Evolutionary conservation across 2,888 invertebrate genomes (phyloP), one percentile per base, ranked within the genome.

Genomic region (Emmelina monodactyla): DNA sequence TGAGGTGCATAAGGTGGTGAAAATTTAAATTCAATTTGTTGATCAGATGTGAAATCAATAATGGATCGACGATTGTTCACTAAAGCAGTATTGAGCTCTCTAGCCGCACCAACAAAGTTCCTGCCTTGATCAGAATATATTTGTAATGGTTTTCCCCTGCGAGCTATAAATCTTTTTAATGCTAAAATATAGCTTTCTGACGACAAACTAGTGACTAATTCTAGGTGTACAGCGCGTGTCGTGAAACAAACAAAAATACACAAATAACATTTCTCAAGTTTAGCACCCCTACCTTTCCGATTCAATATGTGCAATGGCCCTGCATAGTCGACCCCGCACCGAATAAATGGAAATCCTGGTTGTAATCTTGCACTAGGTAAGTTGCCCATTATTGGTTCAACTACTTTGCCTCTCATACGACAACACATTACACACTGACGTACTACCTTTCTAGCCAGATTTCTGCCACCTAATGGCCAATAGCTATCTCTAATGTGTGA

Each of bases 81-180:
- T 7, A 35, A 11, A 25, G 31, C 31, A 9, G 22, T 14, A 22
- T 28, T 16, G 2, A 47, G 25, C 11, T 44, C 41, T 11, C 38
- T 44, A 14, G 25, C 35, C 2, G 43, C 42, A 7, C 39, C 42
- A 15, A 41, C 39, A 32, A 50, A 48, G 19, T 46, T 50, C 7
- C 43, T 32, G 6, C 47, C 46, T 31, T 43, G 46, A 22, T 47
- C 44, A 9, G 35, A 43, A 28, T 37, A 42, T 13, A 49, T 39
- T 22, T 41, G 40, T 2, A 7, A 5, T 2, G 45, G 44, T 14
- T 37, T 32, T 2, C 45, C 45, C 10, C 44, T 34, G 6, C 47
- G 43, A 14, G 46, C 29, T 5, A 41, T 34, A 30, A 49, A 47
- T 2, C 47, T 16, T 2, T 30, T 16, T 10, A 45, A 22, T 0